phyloP scores from a whole-genome alignment of 2,888 invertebrate species.

The Standfussiana lucernea region DNA sequence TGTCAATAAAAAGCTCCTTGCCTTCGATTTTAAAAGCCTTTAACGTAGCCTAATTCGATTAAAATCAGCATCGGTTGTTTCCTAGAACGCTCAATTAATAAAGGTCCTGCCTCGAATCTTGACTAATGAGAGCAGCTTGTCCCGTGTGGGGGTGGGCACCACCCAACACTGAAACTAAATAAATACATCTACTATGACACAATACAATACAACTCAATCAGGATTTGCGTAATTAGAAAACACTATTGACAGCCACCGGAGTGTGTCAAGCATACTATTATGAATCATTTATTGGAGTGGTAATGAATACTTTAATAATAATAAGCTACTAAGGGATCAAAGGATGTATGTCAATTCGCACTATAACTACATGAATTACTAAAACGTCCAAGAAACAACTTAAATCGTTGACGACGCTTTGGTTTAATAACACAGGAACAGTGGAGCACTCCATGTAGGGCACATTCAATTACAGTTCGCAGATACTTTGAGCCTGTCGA shows the following conservation, averaged over 20 bases:
- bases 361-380: slow-evolving; percentile 25
- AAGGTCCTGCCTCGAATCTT: slow-evolving; percentile 14
- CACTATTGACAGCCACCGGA: slow-evolving; percentile 38
- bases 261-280: slow-evolving; percentile 37
- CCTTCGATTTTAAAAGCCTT: too few relatives aligned
- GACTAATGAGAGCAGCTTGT: slow-evolving; percentile 39
- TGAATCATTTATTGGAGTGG: slow-evolving; percentile 22
- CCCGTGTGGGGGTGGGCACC: slow-evolving; percentile 3
- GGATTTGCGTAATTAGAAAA: slow-evolving; percentile 58
- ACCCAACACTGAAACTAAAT: slow-evolving; percentile 36
- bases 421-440: slow-evolving; percentile 7
- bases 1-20: too few relatives aligned
- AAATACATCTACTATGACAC: slow-evolving; percentile 20
- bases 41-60: not conserved
- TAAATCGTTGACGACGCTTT: not conserved
- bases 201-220: slow-evolving; percentile 53
- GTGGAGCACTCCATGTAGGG: slow-evolving; percentile 8
- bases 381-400: not conserved
- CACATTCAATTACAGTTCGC: slow-evolving; percentile 28
- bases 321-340: slow-evolving; percentile 36
- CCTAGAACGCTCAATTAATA: slow-evolving; percentile 33
- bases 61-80: slow-evolving; percentile 20
- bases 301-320: slow-evolving; percentile 34
- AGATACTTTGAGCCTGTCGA: slow-evolving; percentile 13
- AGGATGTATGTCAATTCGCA: slow-evolving; percentile 22